These are phyloP conservation scores for Calliphora vicina DNA, from an alignment of 1,140 invertebrate species.

Conservation along the genomic window DNA sequence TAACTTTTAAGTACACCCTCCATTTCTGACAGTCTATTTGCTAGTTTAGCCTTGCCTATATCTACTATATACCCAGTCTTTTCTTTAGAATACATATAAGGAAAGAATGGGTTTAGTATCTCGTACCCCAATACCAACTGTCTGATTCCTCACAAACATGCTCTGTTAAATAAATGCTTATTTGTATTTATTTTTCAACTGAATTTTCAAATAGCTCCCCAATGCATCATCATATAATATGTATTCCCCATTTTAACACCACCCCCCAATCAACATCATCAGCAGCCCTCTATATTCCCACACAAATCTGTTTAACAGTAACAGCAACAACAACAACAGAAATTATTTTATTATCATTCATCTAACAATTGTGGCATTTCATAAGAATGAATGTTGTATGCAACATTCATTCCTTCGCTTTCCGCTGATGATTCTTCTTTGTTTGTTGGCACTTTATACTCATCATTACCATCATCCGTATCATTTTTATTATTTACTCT, in stretches of 20 bases:
- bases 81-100: no score
- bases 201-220: conserved; percentile 22
- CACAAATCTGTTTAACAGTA: background rate
- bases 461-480: background rate
- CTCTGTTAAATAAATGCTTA: conserved; percentile 14
- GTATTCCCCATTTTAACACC: background rate
- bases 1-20: no score
- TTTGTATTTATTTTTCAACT: background rate
- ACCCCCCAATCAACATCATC: background rate
- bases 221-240: conserved; percentile 19
- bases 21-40: no score
- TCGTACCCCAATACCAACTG: no score
- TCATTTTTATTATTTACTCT: background rate
- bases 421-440: background rate
- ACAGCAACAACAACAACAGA: background rate
- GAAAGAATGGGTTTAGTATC: no score
- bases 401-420: background rate
- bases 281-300: background rate
- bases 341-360: background rate
- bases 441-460: background rate
- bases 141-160: background rate
- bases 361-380: background rate
- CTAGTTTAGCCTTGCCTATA: no score
- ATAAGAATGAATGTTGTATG: background rate
- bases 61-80: no score